Evolutionary conservation across 2,113 vertebrate species (phyloP).

Genomic region (Pterocles burchelli): DNA sequence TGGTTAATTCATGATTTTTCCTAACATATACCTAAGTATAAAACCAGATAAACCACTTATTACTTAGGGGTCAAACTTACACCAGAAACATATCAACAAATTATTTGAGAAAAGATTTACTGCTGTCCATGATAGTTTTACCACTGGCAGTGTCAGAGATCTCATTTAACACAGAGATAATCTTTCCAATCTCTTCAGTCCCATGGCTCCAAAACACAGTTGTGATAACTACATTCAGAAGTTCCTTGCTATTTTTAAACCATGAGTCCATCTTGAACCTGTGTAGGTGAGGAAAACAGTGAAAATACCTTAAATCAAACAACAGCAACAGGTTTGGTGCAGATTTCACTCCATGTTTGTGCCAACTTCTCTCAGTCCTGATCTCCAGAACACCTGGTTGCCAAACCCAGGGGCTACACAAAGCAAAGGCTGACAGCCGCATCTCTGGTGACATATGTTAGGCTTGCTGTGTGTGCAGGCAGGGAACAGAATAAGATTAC

Average conservation of each 20-base stretch:
- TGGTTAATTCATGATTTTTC: background rate
- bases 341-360: background rate
- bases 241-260: background rate
- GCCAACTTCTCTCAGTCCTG: background rate
- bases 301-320: background rate
- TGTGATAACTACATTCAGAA: background rate
- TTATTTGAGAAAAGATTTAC: background rate
- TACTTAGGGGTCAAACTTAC: background rate
- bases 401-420: background rate
- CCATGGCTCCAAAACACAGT: background rate
- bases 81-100: background rate
- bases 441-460: background rate
- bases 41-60: background rate
- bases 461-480: background rate
- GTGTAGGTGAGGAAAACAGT: background rate
- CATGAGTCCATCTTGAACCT: background rate
- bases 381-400: background rate
- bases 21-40: background rate
- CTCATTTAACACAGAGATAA: background rate
- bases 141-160: background rate
- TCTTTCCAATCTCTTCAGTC: background rate
- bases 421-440: background rate
- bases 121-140: background rate
- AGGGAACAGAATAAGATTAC: background rate
- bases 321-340: accelerated